Percentiles rank a stretch among this genome's conserved stretches.
Conservation (phyloP, 2,113 vertebrate genomes). For the Tachuris rubrigastra region DNA sequence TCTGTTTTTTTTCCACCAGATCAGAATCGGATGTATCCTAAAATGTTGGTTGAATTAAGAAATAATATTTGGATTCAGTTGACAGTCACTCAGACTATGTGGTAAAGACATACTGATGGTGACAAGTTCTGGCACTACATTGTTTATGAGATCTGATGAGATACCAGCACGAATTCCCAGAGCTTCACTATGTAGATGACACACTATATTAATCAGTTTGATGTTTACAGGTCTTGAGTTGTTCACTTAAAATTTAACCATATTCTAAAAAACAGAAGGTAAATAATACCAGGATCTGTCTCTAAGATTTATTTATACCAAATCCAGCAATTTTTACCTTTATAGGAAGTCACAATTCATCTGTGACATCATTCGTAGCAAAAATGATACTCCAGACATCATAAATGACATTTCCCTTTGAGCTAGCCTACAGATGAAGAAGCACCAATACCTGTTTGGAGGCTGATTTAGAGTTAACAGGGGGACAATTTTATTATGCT, state of each 20-base stretch:
- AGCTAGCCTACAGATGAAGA: not conserved
- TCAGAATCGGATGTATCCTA: not conserved
- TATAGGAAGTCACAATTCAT: not conserved
- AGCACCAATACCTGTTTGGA: not conserved
- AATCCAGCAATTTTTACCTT: not conserved
- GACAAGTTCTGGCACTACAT: not conserved
- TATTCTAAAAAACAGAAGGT: not conserved
- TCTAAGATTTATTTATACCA: not conserved
- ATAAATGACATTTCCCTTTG: not conserved
- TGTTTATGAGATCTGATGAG: not conserved
- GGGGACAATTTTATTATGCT: conserved; percentile 8
- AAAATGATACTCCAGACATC: not conserved
- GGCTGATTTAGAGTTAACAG: conserved; percentile 47
- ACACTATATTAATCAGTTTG: not conserved
- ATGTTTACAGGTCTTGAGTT: not conserved
- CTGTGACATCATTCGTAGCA: not conserved
- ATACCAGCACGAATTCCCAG: not conserved
- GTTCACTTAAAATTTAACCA: not conserved
- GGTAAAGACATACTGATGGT: not conserved
- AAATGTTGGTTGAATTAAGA: not conserved
- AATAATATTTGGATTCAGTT: not conserved
- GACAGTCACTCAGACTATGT: not conserved
- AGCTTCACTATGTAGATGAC: not conserved
- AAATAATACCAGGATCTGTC: not conserved
- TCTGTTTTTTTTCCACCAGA: not conserved